Base-by-base conservation (phyloP, 2,888 invertebrate genomes). In the Sesamia inferens region DNA sequence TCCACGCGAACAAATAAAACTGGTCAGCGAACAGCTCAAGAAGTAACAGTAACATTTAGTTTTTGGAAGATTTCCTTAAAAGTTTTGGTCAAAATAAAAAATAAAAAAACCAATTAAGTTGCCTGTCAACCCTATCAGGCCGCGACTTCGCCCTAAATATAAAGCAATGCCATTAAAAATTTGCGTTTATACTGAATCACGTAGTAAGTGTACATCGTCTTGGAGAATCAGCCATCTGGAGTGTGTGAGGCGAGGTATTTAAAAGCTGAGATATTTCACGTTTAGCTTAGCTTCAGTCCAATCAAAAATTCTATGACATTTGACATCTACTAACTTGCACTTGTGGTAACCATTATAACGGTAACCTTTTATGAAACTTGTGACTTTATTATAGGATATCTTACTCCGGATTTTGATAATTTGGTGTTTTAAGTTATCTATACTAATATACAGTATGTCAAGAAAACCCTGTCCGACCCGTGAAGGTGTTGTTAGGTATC, bases 131-230 rank as follows among this genome's bases (percentile, higher is more conserved):
- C 79, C 79, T 79, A 58, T 0, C 4, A 6, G 5, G 58, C 72
- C 19, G 69, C 59, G 55, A 39, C 22, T 74, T 74, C n/a, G 16
- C 65, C 51, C 59, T 5, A 71, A 73, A 84, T 68, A 84, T 76
- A 76, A 81, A 76, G 72, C 62, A 76, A 66, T 65, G 67, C 76
- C 81, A 76, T 82, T 82, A 82, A 84, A 84, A 84, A 84, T 61
- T 81, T 84, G 61, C 68, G 76, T 84, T 73, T 83, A 79, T 73
- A 63, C 68, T 78, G 65, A 81, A 83, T 79, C 75, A 81, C 70
- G 42, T 0, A 54, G 68, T 78, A 75, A 81, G 61, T 76, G 59
- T 76, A 76, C 68, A 69, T 66, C 69, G 76, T 66, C 55, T 63
- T 13, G 13, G 16, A 44, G 57, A 80, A 42, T 67, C 67, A 73